Evolutionary conservation across 2,113 vertebrate species (phyloP).

Genomic region (Pygathrix nemaeus): DNA sequence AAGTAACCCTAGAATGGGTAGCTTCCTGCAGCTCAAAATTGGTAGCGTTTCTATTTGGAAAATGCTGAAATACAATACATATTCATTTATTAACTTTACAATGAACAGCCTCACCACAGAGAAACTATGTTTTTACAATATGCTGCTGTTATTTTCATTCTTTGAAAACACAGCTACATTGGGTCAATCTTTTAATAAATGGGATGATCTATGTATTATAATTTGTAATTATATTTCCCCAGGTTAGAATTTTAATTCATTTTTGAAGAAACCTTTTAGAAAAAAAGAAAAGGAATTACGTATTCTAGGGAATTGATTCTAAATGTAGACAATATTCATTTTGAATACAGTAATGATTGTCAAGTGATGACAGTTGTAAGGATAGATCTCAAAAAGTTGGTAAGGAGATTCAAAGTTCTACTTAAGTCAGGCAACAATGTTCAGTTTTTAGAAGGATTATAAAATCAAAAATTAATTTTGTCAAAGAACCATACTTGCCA

Average conservation of each 20-base stretch:
- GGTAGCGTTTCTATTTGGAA: not conserved
- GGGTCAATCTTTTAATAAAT: conserved; percentile 6
- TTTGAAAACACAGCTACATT: conserved; percentile 17
- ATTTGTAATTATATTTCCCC: not conserved
- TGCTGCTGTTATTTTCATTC: not conserved
- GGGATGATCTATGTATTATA: not conserved
- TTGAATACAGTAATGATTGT: not conserved
- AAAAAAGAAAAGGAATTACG: not conserved
- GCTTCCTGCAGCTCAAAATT: not conserved
- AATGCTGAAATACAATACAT: not conserved
- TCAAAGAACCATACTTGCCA: not conserved
- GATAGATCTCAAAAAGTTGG: not conserved
- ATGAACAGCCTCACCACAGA: not conserved
- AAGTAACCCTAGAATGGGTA: not conserved
- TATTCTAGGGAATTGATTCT: not conserved
- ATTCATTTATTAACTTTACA: conserved; percentile 7
- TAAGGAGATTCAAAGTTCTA: not conserved
- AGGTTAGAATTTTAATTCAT: conserved; percentile 1
- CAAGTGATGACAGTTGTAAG: not conserved
- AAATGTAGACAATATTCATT: not conserved
- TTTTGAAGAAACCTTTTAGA: conserved; percentile 23
- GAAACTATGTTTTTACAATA: not conserved
- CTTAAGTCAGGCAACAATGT: not conserved
- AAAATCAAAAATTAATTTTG: not conserved
- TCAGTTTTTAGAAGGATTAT: not conserved